phyloP scores from a whole-genome alignment of 2,797 vertebrate genomes.

The Tarsius wallacei region DNA sequence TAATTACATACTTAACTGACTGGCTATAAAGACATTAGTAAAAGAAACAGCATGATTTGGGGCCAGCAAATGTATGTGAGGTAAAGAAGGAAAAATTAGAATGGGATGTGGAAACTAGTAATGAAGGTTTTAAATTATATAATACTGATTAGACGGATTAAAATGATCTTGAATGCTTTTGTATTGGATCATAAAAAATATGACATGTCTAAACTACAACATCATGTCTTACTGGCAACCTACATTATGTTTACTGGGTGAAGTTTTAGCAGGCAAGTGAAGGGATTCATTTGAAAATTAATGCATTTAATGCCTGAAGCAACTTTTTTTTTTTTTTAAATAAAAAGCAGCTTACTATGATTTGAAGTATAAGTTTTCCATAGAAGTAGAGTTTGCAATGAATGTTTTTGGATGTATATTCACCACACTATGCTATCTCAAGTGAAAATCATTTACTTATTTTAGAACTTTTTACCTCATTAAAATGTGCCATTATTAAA shows the following conservation, averaged over 20 bases:
- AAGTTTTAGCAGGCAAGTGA: background rate
- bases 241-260: conserved; percentile 53
- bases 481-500: conserved; percentile 76
- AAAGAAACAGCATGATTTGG: background rate
- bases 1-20: background rate
- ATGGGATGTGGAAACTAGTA: background rate
- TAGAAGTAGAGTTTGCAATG: conserved; percentile 57
- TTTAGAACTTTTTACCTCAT: conserved; percentile 75
- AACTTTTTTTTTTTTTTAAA: background rate
- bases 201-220: conserved; percentile 24
- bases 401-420: conserved; percentile 19
- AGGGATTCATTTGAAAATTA: conserved; percentile 61
- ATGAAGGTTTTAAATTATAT: conserved; percentile 62
- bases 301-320: background rate
- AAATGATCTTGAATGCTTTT: conserved; percentile 8
- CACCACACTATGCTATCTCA: conserved; percentile 23
- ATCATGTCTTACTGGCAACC: background rate
- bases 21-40: background rate
- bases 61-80: background rate
- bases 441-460: conserved; percentile 77
- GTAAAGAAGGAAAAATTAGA: conserved; percentile 16
- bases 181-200: conserved; percentile 54
- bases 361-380: conserved; percentile 55
- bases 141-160: conserved; percentile 46
- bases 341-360: background rate